phyloP scores from a whole-genome alignment of 2,113 vertebrate genomes.

The Poeciliopsis occidentalis region DNA sequence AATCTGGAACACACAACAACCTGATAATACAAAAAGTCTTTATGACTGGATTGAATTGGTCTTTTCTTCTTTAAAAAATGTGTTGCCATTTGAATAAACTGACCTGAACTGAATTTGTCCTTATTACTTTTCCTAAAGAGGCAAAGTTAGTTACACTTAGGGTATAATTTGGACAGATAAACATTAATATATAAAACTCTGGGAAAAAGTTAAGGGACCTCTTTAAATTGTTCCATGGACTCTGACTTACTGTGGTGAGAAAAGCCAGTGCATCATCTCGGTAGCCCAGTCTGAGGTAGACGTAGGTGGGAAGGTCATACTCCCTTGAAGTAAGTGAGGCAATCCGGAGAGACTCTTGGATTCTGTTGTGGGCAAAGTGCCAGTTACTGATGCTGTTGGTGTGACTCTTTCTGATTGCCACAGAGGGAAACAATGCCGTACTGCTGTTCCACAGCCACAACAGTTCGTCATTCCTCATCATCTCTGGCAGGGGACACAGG shows the following conservation, averaged over 20 bases:
- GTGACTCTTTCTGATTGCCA: conserved; percentile 75
- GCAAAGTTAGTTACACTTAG: no score
- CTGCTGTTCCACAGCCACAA: conserved; percentile 86
- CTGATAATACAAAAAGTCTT: no score
- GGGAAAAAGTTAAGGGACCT: no score
- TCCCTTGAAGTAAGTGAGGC: conserved; percentile 75
- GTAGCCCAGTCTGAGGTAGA: conserved; percentile 82
- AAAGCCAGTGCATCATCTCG: conserved; percentile 81
- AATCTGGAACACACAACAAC: no score
- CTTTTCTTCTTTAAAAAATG: no score
- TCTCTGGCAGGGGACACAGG: conserved; percentile 80
- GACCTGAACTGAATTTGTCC: no score
- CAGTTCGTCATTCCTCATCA: conserved; percentile 83
- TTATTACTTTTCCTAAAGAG: no score
- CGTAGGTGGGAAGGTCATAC: conserved; percentile 81
- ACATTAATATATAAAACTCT: no score
- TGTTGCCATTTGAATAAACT: no score
- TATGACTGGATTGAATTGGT: no score
- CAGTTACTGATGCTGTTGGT: conserved; percentile 73
- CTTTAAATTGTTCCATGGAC: no score
- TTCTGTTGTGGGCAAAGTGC: conserved; percentile 81
- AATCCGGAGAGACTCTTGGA: conserved; percentile 80
- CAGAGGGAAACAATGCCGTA: conserved; percentile 81
- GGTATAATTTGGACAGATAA: no score
- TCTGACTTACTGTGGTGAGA: conserved; percentile 78